These are phyloP conservation scores for Gallinago solitaria DNA, from an alignment of 2,797 vertebrate species.

Conservation along the genomic window DNA sequence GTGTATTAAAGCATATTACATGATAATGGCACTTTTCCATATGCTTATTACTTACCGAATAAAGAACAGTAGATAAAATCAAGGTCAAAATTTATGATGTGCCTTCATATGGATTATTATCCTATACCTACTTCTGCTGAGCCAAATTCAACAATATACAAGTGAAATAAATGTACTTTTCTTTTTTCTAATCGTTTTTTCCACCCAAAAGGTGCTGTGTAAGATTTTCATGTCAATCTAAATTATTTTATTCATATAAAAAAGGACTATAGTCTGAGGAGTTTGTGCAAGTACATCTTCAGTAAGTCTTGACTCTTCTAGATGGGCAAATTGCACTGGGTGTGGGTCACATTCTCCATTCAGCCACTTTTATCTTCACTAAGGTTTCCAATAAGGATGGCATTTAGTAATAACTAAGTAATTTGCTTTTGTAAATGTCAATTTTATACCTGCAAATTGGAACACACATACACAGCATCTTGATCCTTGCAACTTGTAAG, in stretches of 20 bases:
- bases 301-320: not conserved
- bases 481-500: not conserved
- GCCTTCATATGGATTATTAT: not conserved
- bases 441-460: not conserved
- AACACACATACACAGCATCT: not conserved
- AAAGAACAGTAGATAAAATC: not conserved
- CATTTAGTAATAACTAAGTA: not conserved
- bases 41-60: not conserved
- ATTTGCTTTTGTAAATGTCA: not conserved
- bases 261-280: not conserved
- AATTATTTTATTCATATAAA: not conserved
- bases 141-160: not conserved
- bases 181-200: not conserved
- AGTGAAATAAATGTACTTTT: not conserved
- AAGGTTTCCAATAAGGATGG: not conserved
- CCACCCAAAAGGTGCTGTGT: not conserved
- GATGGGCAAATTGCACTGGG: not conserved
- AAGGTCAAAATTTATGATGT: not conserved
- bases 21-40: not conserved
- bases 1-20: not conserved
- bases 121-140: not conserved
- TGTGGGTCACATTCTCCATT: not conserved
- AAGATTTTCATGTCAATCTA: not conserved
- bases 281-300: not conserved
- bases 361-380: not conserved